Evolutionary conservation across 2,888 invertebrate genomes (phyloP).

Genomic region (Ophioninae sp.): DNA sequence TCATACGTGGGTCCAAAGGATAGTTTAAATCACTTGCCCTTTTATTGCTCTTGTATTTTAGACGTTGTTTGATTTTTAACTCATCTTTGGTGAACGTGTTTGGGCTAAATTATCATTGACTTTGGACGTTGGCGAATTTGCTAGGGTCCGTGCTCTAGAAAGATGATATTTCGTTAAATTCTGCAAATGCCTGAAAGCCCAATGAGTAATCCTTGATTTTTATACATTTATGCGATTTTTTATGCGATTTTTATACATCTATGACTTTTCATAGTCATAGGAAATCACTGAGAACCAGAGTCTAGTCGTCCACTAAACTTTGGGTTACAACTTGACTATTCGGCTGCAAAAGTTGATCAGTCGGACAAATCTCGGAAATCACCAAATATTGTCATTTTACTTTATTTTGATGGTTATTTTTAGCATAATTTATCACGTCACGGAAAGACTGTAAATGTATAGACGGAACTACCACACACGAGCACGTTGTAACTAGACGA

Average conservation of each 20-base stretch:
- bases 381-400: neutral
- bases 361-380: neutral
- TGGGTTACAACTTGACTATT: neutral
- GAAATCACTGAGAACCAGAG: neutral
- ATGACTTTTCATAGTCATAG: neutral
- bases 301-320: neutral
- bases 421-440: slow-evolving; percentile 6
- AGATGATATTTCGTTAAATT: neutral
- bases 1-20: neutral
- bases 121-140: neutral
- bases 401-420: slow-evolving; percentile 6
- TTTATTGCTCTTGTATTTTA: neutral
- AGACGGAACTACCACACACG: slow-evolving; percentile 4
- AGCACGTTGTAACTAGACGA: slow-evolving; percentile 24
- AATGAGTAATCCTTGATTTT: neutral
- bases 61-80: neutral
- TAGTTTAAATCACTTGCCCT: neutral
- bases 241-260: too few species aligned
- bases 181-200: neutral
- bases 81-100: neutral
- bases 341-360: neutral
- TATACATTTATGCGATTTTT: too few species aligned
- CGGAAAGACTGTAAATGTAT: slow-evolving; percentile 1
- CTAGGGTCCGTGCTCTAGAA: neutral
- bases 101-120: neutral